phyloP scores from a whole-genome alignment of 2,797 vertebrate species.

The Pelochelys cantorii region DNA sequence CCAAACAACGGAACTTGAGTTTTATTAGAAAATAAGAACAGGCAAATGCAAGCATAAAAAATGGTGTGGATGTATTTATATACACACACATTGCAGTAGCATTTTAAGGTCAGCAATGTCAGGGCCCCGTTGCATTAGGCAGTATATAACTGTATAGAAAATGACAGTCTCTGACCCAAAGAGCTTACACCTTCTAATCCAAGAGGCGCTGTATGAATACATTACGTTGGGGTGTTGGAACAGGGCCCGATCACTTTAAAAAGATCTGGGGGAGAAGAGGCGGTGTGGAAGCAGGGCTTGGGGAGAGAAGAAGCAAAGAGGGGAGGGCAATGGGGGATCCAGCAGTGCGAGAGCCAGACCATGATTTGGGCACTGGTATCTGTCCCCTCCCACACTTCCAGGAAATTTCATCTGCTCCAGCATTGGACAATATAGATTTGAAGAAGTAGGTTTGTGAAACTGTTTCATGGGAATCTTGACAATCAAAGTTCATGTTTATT shows the following conservation, averaged over 20 bases:
- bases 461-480: not conserved
- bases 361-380: no score
- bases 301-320: no score
- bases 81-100: not conserved
- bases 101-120: not conserved
- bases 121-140: not conserved
- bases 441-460: not conserved
- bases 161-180: not conserved
- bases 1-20: not conserved
- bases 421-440: not conserved
- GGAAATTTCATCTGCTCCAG: no score
- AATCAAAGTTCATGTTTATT: not conserved
- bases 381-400: no score
- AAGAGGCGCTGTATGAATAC: not conserved
- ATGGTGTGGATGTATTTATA: not conserved
- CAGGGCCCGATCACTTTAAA: no score
- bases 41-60: not conserved
- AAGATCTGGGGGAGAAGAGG: no score
- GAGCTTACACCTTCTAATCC: not conserved
- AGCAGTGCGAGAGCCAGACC: no score
- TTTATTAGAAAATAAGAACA: not conserved
- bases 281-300: no score
- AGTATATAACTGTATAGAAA: not conserved
- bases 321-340: no score
- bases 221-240: not conserved